Conservation (phyloP, 2,113 vertebrate genomes). For the Salvelinus namaycush region DNA sequence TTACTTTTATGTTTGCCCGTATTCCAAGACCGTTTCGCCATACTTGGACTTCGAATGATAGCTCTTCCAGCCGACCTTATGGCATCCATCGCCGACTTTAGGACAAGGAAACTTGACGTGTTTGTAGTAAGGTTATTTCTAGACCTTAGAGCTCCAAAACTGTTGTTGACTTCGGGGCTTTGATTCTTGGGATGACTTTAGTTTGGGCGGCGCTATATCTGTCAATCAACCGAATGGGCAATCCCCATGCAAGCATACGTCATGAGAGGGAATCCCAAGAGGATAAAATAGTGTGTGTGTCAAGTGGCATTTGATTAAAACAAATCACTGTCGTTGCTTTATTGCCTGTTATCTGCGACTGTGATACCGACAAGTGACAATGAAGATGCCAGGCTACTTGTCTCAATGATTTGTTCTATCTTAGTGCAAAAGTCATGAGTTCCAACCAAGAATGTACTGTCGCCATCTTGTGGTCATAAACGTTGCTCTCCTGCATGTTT, state of each 20-base stretch:
- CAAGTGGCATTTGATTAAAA: too few relatives aligned
- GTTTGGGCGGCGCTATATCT: slow-evolving; percentile 32
- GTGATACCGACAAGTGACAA: too few relatives aligned
- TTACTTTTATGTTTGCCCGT: slow-evolving; percentile 82
- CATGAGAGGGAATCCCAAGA: too few relatives aligned
- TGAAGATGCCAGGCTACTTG: too few relatives aligned
- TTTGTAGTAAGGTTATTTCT: slow-evolving; percentile 10
- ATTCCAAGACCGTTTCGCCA: slow-evolving; percentile 81
- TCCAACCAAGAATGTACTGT: background rate
- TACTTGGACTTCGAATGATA: slow-evolving; percentile 83
- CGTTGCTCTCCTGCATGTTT: too few relatives aligned
- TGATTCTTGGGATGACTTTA: slow-evolving; percentile 30
- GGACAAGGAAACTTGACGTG: background rate
- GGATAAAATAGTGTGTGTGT: too few relatives aligned
- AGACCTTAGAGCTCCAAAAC: background rate
- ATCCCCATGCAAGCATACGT: too few relatives aligned
- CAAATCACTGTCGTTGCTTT: too few relatives aligned
- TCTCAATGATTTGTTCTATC: too few relatives aligned
- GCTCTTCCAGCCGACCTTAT: slow-evolving; percentile 83
- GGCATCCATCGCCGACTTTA: slow-evolving; percentile 75
- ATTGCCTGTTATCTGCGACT: too few relatives aligned
- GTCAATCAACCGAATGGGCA: slow-evolving; percentile 27
- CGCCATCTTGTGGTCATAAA: background rate
- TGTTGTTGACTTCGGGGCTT: slow-evolving; percentile 29
- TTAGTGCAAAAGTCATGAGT: too few relatives aligned